Evolutionary conservation across 2,797 vertebrate species (phyloP).

Genomic region (Tiaroga cobitis): DNA sequence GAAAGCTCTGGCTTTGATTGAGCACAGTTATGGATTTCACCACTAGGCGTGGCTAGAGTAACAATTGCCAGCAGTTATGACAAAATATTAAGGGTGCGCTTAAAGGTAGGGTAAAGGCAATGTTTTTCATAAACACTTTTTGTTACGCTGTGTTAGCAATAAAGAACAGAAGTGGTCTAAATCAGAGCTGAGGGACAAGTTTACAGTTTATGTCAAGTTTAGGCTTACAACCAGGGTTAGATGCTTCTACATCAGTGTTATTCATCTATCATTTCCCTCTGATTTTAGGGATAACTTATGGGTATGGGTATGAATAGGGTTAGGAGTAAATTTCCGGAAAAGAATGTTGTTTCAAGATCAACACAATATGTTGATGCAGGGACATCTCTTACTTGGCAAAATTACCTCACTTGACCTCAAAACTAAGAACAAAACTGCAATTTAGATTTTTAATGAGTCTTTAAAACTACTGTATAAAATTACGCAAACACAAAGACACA

Average conservation of each 20-base stretch:
- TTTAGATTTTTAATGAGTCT: background rate
- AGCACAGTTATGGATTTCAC: slow-evolving; percentile 4
- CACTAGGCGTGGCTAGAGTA: slow-evolving; percentile 36
- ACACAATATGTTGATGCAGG: too few species aligned
- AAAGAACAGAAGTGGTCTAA: background rate
- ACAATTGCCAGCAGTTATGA: background rate
- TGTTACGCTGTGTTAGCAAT: background rate
- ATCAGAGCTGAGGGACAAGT: background rate
- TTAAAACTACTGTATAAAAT: slow-evolving; percentile 6
- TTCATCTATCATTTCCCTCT: too few species aligned
- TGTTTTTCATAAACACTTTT: background rate
- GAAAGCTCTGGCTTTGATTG: background rate
- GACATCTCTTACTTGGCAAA: too few species aligned
- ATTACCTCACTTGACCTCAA: background rate
- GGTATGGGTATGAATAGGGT: background rate
- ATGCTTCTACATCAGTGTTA: too few species aligned
- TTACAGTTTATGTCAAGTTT: background rate
- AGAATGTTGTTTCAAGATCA: too few species aligned
- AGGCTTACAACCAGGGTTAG: background rate
- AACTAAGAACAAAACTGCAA: background rate
- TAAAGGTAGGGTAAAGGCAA: background rate
- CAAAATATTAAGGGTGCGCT: background rate
- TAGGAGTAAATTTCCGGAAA: background rate
- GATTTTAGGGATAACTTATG: background rate
- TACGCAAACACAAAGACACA: slow-evolving; percentile 51